phyloP scores from a whole-genome alignment of 2,113 vertebrate species.

The Perognathus longimembris region DNA sequence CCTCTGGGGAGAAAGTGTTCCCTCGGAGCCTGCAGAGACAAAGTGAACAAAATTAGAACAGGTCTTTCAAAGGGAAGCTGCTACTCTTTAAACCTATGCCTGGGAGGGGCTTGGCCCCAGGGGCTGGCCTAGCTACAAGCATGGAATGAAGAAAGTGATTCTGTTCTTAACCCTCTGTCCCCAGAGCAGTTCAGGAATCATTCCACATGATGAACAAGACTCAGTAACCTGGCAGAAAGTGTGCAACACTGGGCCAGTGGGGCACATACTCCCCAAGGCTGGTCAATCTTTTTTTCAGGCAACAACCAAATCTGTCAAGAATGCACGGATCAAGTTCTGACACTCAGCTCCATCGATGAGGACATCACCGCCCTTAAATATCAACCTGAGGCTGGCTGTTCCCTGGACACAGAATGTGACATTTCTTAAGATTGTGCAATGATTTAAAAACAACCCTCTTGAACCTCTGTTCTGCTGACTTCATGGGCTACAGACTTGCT shows the following conservation, averaged over 20 bases:
- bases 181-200: not conserved
- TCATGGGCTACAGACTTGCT: not conserved
- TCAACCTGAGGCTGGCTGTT: not conserved
- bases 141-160: not conserved
- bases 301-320: slow-evolving; percentile 44
- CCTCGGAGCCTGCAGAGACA: slow-evolving; percentile 87
- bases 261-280: not conserved
- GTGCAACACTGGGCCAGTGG: not conserved
- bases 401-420: not conserved
- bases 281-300: slow-evolving; percentile 33
- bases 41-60: not conserved
- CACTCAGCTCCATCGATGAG: not conserved
- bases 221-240: not conserved
- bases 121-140: not conserved
- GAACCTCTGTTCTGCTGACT: not conserved
- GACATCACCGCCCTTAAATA: slow-evolving; percentile 55
- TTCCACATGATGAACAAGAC: not conserved
- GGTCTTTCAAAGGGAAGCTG: not conserved
- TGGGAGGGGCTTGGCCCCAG: not conserved
- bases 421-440: not conserved
- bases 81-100: not conserved
- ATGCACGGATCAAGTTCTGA: not conserved
- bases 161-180: not conserved
- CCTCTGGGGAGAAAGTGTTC: slow-evolving; percentile 87
- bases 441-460: not conserved